Percentiles rank a stretch among this genome's conserved stretches.
These are phyloP conservation scores for Caenorhabditis sp. DNA, from an alignment of 2,888 invertebrate genomes.

Conservation along the genomic window DNA sequence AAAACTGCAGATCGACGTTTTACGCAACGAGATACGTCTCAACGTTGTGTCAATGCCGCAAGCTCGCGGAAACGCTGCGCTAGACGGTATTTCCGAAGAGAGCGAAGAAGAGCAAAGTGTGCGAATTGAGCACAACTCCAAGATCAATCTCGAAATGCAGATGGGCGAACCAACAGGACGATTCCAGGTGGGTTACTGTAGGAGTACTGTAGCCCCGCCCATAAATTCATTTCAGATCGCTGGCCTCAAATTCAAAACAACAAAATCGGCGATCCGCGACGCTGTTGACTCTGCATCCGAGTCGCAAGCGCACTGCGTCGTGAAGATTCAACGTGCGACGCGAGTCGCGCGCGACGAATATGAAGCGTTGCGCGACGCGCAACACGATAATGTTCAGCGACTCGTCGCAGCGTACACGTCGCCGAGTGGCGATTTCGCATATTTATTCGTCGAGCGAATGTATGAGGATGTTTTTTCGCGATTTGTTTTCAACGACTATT, in stretches of 20 bases:
- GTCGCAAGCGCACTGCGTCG: slow-evolving; percentile 78
- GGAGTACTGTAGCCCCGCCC: neutral
- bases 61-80: neutral
- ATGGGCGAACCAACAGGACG: slow-evolving; percentile 35
- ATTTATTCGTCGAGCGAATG: slow-evolving; percentile 73
- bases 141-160: neutral
- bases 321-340: slow-evolving; percentile 78
- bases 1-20: slow-evolving; percentile 78
- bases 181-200: slow-evolving; percentile 37
- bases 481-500: slow-evolving; percentile 87
- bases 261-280: slow-evolving; percentile 85
- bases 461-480: slow-evolving; percentile 85
- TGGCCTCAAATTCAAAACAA: slow-evolving; percentile 76
- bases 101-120: slow-evolving; percentile 32
- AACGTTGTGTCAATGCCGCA: slow-evolving; percentile 54
- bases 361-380: slow-evolving; percentile 80
- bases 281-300: slow-evolving; percentile 80
- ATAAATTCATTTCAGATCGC: slow-evolving; percentile 28
- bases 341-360: slow-evolving; percentile 80
- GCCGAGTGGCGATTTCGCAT: slow-evolving; percentile 68
- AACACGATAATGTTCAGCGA: slow-evolving; percentile 85
- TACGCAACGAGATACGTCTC: slow-evolving; percentile 53
- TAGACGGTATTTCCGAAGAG: slow-evolving; percentile 53
- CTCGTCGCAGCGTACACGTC: slow-evolving; percentile 74
- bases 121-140: neutral